Base-by-base conservation (phyloP, 1,140 invertebrate species). In the Caenorhabditis briggsae region DNA sequence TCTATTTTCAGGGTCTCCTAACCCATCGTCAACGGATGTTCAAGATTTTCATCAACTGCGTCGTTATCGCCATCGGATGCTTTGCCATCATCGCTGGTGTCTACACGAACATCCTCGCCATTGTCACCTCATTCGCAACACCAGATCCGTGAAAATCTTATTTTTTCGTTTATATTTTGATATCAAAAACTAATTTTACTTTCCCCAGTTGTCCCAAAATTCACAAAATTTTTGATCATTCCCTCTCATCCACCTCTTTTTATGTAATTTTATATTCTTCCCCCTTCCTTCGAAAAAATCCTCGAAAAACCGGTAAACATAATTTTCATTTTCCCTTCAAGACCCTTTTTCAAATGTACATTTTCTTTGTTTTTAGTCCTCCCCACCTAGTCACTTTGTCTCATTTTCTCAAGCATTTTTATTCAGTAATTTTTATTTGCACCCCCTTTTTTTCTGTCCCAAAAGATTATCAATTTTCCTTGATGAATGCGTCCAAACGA, bases 21-120 rank as follows among this genome's bases (percentile, higher is more conserved):
- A 91, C 90, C 14, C 87, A 90, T 56, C 58, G 74, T 8, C 86
- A 89, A 64, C 59, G 91, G 48, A 84, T 83, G 50, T 59, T 86
- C n/a, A 87, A 89, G 25, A 92, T 92, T 50, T 88, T 78, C 33
- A 55, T 90, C n/a, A 92, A 92, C 83, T 83, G 86, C 61, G 48
- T 70, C 23, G 89, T 92, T 23, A 90, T 92, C 20, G 16, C 74
- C 7, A 83, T 92, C 64, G 91, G 91, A 23, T 58, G 90, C 25
- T 90, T 92, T 61, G 90, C 91, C 82, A 92, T 92, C 55, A 84
- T 83, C 2, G 91, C 91, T 2, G 91, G 91, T 23, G 59, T 88
- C 78, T 88, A 88, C 65, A 59, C 88, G 7, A 89, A 88, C 50
- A 84, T 88, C 9, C 9, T 56, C 23, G 88, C 87, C 14, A 89